Base-by-base conservation (phyloP, 2,797 vertebrate genomes). In the Karalla daura region DNA sequence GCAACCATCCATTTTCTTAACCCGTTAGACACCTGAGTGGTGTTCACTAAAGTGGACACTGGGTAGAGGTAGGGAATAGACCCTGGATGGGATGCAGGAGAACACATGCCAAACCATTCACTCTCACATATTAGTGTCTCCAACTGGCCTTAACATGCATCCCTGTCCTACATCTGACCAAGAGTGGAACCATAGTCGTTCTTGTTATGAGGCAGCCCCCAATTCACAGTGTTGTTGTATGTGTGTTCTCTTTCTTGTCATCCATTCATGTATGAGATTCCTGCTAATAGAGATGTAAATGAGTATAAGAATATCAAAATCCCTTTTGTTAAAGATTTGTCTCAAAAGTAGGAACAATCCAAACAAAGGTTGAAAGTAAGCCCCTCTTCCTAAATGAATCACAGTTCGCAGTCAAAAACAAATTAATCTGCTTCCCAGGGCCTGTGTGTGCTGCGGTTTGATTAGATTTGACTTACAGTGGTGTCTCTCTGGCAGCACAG, bases 381-480 rank as follows among this genome's bases (percentile, higher is more conserved):
- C 7, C 11, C 32, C 5, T 40, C 9, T 20, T n/a, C 1, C 4
- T 15, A 23, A 53, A 52, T 5, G 7, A 30, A 63, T 18, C 36
- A 37, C 33, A 21, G 17, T 61, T 18, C 36, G 30, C 33, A 21
- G 17, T 61, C 15, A 17, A 51, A 32, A 45, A 15, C 6, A 0
- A 41, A 30, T 15, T 43, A 15, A 58, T 52, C 21, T 17, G 6
- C 39, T 51, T 56, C 11, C 13, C 3, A 4, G 11, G 14, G 44
- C 35, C 43, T 23, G 43, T 21, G 56, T 40, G 36, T 58, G 45
- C 51, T 59, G 20, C 46, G 20, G 25, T 45, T 46, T 53, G 30
- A 63, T 71, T 40, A 37, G 37, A 44, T 56, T 43, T 43, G 53
- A 21, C 43, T 37, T 41, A 61, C 49, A 25, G 55, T 8, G 1